Evolutionary conservation across 2,797 vertebrate species (phyloP), one percentile per base, ranked within the genome.

Genomic region (Hyperoplus lanceolatus): DNA sequence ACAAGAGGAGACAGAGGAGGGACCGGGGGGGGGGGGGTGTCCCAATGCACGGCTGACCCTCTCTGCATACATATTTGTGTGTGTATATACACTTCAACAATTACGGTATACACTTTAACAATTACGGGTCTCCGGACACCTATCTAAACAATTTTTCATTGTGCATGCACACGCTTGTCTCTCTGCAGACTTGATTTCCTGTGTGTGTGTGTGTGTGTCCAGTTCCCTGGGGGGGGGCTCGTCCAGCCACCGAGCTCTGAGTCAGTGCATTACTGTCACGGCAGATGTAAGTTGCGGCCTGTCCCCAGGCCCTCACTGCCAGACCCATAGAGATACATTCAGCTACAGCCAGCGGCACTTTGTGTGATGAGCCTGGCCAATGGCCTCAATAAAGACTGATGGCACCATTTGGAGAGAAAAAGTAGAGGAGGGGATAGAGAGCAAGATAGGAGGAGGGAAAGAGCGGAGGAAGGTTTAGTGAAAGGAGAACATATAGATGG

Each of bases 221-320:
- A 29, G 29, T 29, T 29, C 29, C 29, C 29, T 29, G 29, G 29
- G 29, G 29, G 29, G 29, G 29, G 29, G 29, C 29, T 29, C 29
- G 29, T 29, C 29, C 29, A 29, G 29, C 29, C 71, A 61, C 62
- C 56, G 68, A 83, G 76, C 63, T 56, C 81, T 83, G 90, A 85
- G 87, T 91, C 87, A 89, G 87, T 89, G 83, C 81, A 87, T 92
- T 89, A 90, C 82, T 90, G 88, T 92, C 91, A 89, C 65, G 78
- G 84, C 90, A 92, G 89, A 90, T 85, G 90, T 68, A 85, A 90
- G 84, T 84, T 82, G 82, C n/a, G 10, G 76, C 87, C 84, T 41
- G 66, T 86, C 89, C 80, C 86, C 58, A 48, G 80, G 84, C 81
- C 80, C 85, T 79, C 72, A n/a, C 79, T 67, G 87, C 80, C 5